These are phyloP conservation scores for Mercenaria mercenaria DNA, from an alignment of 1,140 invertebrate species.

Conservation along the genomic window DNA sequence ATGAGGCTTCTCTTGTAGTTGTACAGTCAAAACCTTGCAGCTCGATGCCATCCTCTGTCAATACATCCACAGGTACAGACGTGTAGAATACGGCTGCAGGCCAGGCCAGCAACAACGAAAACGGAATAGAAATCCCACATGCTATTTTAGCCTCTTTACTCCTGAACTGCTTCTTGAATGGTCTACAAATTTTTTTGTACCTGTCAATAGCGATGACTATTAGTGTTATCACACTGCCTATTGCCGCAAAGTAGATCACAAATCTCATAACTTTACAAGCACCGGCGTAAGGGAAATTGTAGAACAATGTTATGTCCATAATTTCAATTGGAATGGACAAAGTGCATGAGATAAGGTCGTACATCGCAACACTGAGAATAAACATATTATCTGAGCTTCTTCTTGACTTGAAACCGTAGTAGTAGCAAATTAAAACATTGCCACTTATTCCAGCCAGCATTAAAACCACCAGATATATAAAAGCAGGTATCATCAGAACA, in stretches of 20 bases:
- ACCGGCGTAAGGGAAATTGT: conserved; percentile 60
- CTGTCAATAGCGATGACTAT: conserved; percentile 72
- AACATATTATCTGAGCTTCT: conserved; percentile 48
- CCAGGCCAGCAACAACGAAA: conserved; percentile 28
- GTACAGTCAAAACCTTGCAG: conserved; percentile 44
- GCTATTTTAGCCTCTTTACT: conserved; percentile 21
- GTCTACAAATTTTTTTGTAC: conserved; percentile 71
- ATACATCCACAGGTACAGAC: conserved; percentile 21
- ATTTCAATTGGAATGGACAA: conserved; percentile 75
- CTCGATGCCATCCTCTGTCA: background rate
- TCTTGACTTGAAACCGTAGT: conserved; percentile 56
- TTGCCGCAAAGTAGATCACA: conserved; percentile 55
- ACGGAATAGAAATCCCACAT: background rate
- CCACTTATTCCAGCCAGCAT: conserved; percentile 64
- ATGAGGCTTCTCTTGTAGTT: background rate
- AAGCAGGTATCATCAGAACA: conserved; percentile 48
- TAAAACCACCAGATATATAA: conserved; percentile 60
- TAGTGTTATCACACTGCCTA: conserved; percentile 71
- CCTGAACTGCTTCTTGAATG: conserved; percentile 63
- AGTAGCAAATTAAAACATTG: conserved; percentile 66
- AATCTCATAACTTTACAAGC: conserved; percentile 69
- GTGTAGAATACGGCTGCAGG: conserved; percentile 35
- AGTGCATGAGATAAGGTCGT: conserved; percentile 70
- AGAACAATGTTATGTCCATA: conserved; percentile 67
- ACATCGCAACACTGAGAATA: conserved; percentile 71